Conservation (phyloP, 2,113 vertebrate species). For the Shinisaurus crocodilurus region DNA sequence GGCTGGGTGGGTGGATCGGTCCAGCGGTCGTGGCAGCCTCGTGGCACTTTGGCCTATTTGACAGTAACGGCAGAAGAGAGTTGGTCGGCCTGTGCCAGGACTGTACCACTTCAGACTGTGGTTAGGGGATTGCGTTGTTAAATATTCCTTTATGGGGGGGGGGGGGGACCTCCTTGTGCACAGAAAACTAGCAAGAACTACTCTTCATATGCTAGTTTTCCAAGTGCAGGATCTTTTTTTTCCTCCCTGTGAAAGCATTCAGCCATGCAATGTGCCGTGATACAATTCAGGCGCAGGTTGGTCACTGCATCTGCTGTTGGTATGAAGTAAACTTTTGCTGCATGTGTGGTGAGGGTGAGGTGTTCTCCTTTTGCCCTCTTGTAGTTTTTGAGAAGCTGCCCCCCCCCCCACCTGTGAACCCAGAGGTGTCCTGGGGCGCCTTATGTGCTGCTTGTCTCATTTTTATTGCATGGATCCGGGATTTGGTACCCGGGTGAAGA, state of each 20-base stretch:
- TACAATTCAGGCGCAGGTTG: background rate
- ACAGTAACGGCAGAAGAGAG: too few species aligned
- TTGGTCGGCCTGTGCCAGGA: background rate
- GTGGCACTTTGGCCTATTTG: background rate
- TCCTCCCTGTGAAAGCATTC: background rate
- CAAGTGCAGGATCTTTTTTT: background rate
- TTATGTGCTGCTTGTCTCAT: too few species aligned
- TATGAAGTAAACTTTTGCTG: too few species aligned
- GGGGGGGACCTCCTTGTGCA: background rate
- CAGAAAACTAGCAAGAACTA: background rate
- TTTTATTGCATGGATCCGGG: background rate
- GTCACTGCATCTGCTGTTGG: too few species aligned
- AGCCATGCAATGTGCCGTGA: background rate
- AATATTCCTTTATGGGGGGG: background rate
- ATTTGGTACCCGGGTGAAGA: background rate
- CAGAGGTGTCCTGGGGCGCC: background rate
- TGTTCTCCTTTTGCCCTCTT: too few species aligned
- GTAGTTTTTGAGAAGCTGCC: too few species aligned
- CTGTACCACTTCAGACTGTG: background rate
- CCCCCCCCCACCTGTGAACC: background rate
- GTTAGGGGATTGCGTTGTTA: background rate
- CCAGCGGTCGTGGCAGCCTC: background rate
- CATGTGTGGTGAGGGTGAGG: accelerated
- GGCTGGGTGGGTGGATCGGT: too few species aligned
- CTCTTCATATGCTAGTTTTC: background rate